phyloP scores from a whole-genome alignment of 2,797 vertebrate species.

The Chelonia mydas region DNA sequence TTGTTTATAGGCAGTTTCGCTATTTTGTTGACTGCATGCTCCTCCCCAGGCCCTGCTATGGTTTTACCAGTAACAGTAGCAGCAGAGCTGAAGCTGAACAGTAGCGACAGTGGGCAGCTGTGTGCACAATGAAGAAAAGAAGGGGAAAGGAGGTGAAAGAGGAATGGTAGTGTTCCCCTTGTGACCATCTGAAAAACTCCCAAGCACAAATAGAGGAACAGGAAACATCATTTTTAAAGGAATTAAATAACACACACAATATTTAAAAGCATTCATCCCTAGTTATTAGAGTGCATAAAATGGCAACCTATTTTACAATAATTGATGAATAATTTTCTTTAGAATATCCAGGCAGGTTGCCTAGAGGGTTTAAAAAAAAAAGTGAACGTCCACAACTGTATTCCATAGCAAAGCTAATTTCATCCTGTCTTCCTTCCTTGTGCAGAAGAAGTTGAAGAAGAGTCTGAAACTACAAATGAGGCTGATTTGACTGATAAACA shows the following conservation, averaged over 20 bases:
- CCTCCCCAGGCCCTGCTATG: background rate
- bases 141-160: background rate
- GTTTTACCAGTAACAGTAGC: background rate
- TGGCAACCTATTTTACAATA: slow-evolving; percentile 11
- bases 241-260: slow-evolving; percentile 29
- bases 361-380: slow-evolving; percentile 24
- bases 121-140: background rate
- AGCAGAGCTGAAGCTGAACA: background rate
- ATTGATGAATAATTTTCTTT: slow-evolving; percentile 13
- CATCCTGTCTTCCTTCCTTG: slow-evolving; percentile 68
- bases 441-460: slow-evolving; percentile 96
- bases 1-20: background rate
- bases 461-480: slow-evolving; percentile 90
- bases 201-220: background rate
- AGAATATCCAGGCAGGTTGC: slow-evolving; percentile 30
- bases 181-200: background rate
- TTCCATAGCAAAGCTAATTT: slow-evolving; percentile 69
- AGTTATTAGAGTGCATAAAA: slow-evolving; percentile 59
- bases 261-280: slow-evolving; percentile 44
- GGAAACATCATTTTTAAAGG: background rate
- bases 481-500: slow-evolving; percentile 95
- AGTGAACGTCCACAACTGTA: slow-evolving; percentile 10
- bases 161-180: slow-evolving; percentile 29
- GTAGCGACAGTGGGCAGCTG: background rate
- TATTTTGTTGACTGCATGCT: background rate